Percentiles rank a stretch among this genome's conserved stretches.
Evolutionary conservation across 2,113 vertebrate species (phyloP).

Genomic region (Syngnathoides biaculeatus): DNA sequence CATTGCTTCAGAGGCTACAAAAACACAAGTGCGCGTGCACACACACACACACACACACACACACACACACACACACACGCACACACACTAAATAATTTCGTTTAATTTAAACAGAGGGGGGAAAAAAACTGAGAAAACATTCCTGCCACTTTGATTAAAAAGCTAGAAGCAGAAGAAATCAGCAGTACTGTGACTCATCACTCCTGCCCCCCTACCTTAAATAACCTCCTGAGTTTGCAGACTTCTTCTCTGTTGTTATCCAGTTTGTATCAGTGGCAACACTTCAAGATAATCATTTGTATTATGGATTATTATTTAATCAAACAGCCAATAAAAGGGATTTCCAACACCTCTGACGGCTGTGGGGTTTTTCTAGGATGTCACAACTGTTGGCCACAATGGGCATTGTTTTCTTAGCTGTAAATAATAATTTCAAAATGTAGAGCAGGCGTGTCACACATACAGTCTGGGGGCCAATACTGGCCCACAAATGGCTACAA

Average conservation of each 20-base stretch:
- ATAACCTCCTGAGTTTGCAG: slow-evolving; percentile 13
- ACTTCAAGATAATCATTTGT: slow-evolving; percentile 13
- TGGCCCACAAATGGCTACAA: too few species aligned
- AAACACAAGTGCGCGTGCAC: too few species aligned
- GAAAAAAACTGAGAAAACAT: background rate
- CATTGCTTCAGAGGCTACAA: slow-evolving; percentile 90
- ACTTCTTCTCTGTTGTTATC: slow-evolving; percentile 5
- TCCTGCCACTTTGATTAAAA: background rate
- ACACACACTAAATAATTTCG: background rate
- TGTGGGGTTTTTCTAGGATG: background rate
- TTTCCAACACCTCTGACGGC: background rate
- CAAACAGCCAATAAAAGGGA: background rate
- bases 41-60: background rate
- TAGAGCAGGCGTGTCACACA: too few species aligned
- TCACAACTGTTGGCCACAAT: background rate
- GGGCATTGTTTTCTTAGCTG: background rate
- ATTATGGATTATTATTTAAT: slow-evolving; percentile 10
- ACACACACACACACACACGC: slow-evolving; percentile 13
- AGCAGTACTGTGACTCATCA: slow-evolving; percentile 48
- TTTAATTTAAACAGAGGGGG: background rate
- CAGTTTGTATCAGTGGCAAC: slow-evolving; percentile 12
- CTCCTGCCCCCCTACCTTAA: slow-evolving; percentile 30
- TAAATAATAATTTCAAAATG: too few species aligned
- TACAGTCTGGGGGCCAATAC: too few species aligned
- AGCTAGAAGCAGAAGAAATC: background rate